Conservation (phyloP, 2,113 vertebrate genomes). For the Conger conger region DNA sequence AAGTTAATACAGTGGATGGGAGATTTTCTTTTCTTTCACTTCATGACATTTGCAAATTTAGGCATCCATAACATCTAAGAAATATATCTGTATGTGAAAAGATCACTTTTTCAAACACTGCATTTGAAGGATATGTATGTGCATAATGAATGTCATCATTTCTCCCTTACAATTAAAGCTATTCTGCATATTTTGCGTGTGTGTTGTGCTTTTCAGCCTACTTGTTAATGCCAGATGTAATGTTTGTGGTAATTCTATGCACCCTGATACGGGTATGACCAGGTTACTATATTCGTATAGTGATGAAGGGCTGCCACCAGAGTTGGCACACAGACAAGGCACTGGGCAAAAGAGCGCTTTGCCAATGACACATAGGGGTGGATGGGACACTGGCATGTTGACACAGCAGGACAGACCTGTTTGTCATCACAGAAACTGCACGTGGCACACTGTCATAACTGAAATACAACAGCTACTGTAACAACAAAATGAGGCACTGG, state of each 20-base stretch:
- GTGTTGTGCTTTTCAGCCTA: neutral
- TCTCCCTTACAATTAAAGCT: neutral
- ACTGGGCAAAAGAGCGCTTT: neutral
- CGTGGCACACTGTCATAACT: neutral
- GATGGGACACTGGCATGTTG: neutral
- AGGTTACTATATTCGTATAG: slow-evolving; percentile 8
- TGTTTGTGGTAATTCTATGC: neutral
- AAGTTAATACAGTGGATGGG: too few species aligned
- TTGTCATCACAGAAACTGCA: neutral
- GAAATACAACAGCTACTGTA: neutral
- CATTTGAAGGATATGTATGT: too few species aligned
- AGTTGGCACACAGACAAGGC: neutral
- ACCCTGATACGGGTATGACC: neutral
- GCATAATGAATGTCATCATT: neutral
- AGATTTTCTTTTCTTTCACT: too few species aligned
- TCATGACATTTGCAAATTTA: too few species aligned
- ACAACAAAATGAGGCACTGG: neutral
- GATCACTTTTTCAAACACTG: too few species aligned
- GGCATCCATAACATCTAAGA: too few species aligned
- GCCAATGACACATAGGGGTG: neutral
- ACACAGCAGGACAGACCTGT: neutral
- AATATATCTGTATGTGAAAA: too few species aligned
- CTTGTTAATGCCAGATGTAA: neutral
- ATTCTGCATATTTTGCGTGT: neutral
- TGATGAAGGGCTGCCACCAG: neutral